Evolutionary conservation across 2,113 vertebrate genomes (phyloP).

Genomic region (Notarius lentiginosus): DNA sequence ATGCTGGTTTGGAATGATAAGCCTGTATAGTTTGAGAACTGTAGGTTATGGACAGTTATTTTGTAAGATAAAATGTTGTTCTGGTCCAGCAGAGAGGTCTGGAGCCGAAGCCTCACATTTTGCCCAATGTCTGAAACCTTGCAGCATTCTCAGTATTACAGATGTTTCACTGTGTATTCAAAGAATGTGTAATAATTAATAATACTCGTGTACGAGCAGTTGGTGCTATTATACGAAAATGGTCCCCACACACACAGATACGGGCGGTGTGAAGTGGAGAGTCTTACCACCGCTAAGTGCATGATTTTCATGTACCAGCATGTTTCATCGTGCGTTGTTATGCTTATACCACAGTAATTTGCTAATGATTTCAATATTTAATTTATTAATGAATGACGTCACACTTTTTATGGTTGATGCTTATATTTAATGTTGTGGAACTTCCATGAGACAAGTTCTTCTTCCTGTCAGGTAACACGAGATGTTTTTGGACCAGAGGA

Average conservation of each 20-base stretch:
- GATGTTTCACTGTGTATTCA: not conserved
- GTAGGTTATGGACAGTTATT: too few species aligned
- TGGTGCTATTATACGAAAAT: not conserved
- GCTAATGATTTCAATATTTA: not conserved
- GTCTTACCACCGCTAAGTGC: not conserved
- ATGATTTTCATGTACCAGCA: not conserved
- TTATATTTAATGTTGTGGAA: not conserved
- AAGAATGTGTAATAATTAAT: too few species aligned
- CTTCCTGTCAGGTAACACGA: not conserved
- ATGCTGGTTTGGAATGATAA: not conserved
- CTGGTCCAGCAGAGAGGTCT: not conserved
- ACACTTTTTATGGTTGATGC: not conserved
- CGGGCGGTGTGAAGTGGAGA: not conserved
- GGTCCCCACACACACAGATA: not conserved
- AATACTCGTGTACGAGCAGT: not conserved
- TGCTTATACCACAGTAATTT: slow-evolving; percentile 5
- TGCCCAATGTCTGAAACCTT: not conserved
- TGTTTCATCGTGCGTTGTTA: not conserved
- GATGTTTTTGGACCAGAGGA: too few species aligned
- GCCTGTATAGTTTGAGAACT: not conserved
- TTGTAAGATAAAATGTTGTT: not conserved
- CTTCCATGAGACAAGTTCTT: not conserved
- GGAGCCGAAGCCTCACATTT: not conserved
- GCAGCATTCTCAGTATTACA: not conserved
- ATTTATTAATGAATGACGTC: not conserved